Evolutionary conservation across 2,113 vertebrate genomes (phyloP).

Genomic region (Polyodon spathula): DNA sequence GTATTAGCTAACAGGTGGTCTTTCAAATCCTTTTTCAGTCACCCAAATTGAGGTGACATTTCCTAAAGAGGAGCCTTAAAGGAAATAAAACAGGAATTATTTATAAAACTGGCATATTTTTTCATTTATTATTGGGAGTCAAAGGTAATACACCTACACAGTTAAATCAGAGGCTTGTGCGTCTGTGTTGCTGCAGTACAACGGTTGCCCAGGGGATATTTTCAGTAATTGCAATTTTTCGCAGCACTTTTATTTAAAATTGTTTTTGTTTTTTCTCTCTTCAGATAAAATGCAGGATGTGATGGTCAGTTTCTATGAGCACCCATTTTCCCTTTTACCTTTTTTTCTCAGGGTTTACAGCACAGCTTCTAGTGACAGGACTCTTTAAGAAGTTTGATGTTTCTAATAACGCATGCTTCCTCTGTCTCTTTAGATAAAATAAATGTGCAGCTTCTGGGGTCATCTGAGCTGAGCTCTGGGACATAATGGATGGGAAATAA

Average conservation of each 20-base stretch:
- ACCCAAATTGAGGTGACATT: background rate
- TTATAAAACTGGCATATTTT: slow-evolving; percentile 6
- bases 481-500: slow-evolving; percentile 17
- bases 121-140: slow-evolving; percentile 5
- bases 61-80: slow-evolving; percentile 6
- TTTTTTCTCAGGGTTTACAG: slow-evolving; percentile 7
- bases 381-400: slow-evolving; percentile 21
- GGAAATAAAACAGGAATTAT: slow-evolving; percentile 11
- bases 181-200: background rate
- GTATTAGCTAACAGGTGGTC: background rate
- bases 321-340: background rate
- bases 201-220: slow-evolving; percentile 4
- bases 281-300: slow-evolving; percentile 1
- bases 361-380: slow-evolving; percentile 10
- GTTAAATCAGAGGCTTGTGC: background rate
- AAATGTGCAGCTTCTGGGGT: slow-evolving; percentile 13
- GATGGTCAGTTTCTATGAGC: background rate
- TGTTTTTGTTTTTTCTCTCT: slow-evolving; percentile 6
- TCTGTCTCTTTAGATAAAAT: slow-evolving; percentile 24
- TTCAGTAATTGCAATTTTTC: slow-evolving; percentile 18
- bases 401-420: slow-evolving; percentile 20
- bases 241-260: slow-evolving; percentile 9
- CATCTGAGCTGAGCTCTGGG: background rate
- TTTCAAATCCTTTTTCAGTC: slow-evolving; percentile 5
- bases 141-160: slow-evolving; percentile 2